Evolutionary conservation across 23 tunicate genomes (phyloP), one percentile per base, ranked within the genome.

Genomic region (Aplidium turbinatum): DNA sequence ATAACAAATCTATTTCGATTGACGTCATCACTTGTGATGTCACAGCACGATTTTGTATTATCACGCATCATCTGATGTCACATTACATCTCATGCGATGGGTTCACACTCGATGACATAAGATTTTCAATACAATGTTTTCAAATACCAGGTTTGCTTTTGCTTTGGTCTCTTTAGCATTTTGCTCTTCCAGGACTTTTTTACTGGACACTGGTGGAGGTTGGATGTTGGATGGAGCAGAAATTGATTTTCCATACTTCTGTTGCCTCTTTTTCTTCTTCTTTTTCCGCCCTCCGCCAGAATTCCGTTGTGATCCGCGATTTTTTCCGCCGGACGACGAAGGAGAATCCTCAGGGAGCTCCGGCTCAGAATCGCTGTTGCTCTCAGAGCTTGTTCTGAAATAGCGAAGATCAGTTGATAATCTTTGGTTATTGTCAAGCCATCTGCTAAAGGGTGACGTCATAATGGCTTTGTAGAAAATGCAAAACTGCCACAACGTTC

Each of bases 351-450:
- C 70, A 0, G 89, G 85, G 27, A 83, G 68, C 56, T 90, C 97
- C 29, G 97, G 97, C 20, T 90, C 97, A 1, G 97, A 83, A 33
- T 90, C 97, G 47, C 89, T 82, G 74, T 90, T 80, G 67, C 89
- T 82, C 57, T 90, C 97, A 6, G 85, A 83, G 62, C 97, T 90
- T 47, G 90, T 77, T 34, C 97, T 90, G 60, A 1, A 31, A 61
- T 68, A 38, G n/a, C n/a, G n/a, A n/a, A n/a, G n/a, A n/a, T n/a
- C n/a, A n/a, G n/a, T n/a, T n/a, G n/a, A n/a, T n/a, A n/a, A n/a
- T n/a, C n/a, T n/a, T n/a, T n/a, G n/a, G n/a, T n/a, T n/a, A n/a
- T n/a, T n/a, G n/a, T n/a, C n/a, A n/a, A n/a, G n/a, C n/a, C n/a
- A n/a, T n/a, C n/a, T n/a, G n/a, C n/a, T n/a, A n/a, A n/a, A n/a